These are phyloP conservation scores for Trichonephila inaurata DNA, from an alignment of 1,140 invertebrate genomes.

Conservation along the genomic window DNA sequence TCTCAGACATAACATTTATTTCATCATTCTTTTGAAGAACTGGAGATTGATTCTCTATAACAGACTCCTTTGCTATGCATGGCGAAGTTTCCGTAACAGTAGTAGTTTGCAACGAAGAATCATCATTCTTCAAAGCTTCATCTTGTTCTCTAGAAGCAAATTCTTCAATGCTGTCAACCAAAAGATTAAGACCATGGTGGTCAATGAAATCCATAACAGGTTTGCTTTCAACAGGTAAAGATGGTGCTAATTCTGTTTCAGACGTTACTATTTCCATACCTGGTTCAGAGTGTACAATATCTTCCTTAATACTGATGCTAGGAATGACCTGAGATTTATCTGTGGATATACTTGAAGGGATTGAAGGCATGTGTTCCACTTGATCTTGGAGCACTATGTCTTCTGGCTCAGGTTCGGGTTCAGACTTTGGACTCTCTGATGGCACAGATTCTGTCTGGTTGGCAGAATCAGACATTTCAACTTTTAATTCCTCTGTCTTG, in stretches of 20 bases:
- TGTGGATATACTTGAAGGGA: too few species aligned
- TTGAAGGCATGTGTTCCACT: neutral
- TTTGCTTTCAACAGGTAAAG: slow-evolving; percentile 75
- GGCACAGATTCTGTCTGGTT: slow-evolving; percentile 73
- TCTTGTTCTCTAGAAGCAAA: slow-evolving; percentile 77
- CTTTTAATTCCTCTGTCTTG: slow-evolving; percentile 36
- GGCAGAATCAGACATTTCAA: slow-evolving; percentile 76
- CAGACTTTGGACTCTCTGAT: slow-evolving; percentile 66
- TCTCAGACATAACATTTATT: neutral
- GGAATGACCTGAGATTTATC: neutral
- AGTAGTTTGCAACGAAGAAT: slow-evolving; percentile 13
- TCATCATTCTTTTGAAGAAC: neutral
- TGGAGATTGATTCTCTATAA: neutral
- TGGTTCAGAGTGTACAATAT: slow-evolving; percentile 46
- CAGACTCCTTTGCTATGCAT: neutral
- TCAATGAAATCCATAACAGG: slow-evolving; percentile 78
- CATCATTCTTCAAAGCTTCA: slow-evolving; percentile 74
- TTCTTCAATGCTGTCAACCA: slow-evolving; percentile 90
- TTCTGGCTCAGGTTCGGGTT: slow-evolving; percentile 18
- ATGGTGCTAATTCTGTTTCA: slow-evolving; percentile 70
- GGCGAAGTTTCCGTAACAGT: neutral
- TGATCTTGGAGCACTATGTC: neutral
- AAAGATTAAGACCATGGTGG: slow-evolving; percentile 86
- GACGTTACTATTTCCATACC: slow-evolving; percentile 69
- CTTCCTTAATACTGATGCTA: slow-evolving; percentile 55